Base-by-base conservation (phyloP, 2,888 invertebrate species). In the Cheilosia impressa region DNA sequence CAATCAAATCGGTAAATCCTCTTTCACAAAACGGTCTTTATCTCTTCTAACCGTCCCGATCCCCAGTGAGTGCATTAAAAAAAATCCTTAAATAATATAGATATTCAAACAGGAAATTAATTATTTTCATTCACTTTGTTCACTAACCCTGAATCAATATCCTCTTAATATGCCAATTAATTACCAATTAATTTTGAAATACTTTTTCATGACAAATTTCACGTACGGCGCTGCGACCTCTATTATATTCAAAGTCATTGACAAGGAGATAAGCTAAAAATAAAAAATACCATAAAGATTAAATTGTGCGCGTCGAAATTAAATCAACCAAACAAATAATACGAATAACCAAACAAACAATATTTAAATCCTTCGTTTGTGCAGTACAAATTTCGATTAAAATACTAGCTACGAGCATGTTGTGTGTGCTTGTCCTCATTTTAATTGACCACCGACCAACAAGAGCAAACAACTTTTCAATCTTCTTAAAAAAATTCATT, bases 141-240 rank as follows among this genome's bases (percentile, higher is more conserved):
- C 76, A 52, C 52, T 57, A 79, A 79, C 58, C 71, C 84, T 53
- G 76, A 76, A 84, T 66, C 79, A 80, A 84, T 84, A 80, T 76
- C 75, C 75, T 76, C 76, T 84, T 84, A 84, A 84, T 60, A 50
- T 53, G 27, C 43, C 77, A 71, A 75, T 84, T 79, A 84, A 75
- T 75, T 84, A 65, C 55, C 45, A 19, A 47, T 47, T 19, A 47
- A 47, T 47, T 19, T 38, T 4, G 31, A 38, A 47, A 66, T 41
- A 57, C 50, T 60, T 58, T 58, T 63, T 63, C 4, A 17, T 52
- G 2, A 9, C 31, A 31, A 7, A 31, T 31, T 31, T 31, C 9
- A 31, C 41, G n/a, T n/a, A 24, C 17, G n/a, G n/a, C n/a, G n/a
- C n/a, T n/a, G n/a, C n/a, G n/a, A 45, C 31, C 13, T 0, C 6